These are phyloP conservation scores for Teleogryllus oceanicus DNA, from an alignment of 2,888 invertebrate species.

Conservation along the genomic window DNA sequence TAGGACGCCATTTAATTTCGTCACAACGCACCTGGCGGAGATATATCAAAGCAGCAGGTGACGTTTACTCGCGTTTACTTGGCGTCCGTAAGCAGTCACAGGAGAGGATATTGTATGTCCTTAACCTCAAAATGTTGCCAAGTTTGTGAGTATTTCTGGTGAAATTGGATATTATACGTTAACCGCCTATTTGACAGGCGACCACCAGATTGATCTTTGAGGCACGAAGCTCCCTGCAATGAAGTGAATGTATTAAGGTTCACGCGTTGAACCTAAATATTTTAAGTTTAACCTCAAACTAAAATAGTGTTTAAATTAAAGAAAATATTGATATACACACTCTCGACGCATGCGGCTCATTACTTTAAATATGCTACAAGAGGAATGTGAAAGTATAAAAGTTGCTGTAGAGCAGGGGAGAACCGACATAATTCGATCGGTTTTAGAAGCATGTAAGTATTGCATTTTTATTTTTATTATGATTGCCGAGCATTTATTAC, in stretches of 20 bases:
- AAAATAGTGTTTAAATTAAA: too few species aligned
- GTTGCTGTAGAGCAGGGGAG: slow-evolving; percentile 55
- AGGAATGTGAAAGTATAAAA: slow-evolving; percentile 52
- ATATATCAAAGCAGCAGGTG: not conserved
- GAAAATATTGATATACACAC: not conserved
- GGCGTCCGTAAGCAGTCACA: not conserved
- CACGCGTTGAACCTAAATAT: too few species aligned
- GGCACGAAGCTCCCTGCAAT: too few species aligned
- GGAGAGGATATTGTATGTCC: not conserved
- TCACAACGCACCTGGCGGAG: not conserved
- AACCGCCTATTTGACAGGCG: too few species aligned
- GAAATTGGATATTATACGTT: not conserved
- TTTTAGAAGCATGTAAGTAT: slow-evolving; percentile 54
- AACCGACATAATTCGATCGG: slow-evolving; percentile 55
- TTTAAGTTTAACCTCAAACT: too few species aligned
- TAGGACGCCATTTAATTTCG: too few species aligned
- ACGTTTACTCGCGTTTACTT: slow-evolving; percentile 10
- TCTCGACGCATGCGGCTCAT: not conserved
- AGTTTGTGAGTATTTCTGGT: slow-evolving; percentile 5
- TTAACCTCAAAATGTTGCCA: slow-evolving; percentile 18
- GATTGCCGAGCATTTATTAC: too few species aligned
- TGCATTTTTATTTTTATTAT: slow-evolving; percentile 19
- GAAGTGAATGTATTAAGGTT: too few species aligned
- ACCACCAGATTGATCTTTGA: too few species aligned
- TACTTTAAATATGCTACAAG: slow-evolving; percentile 42